These are phyloP conservation scores for Corynorhinus townsendii DNA, from an alignment of 2,113 vertebrate species.

Conservation along the genomic window DNA sequence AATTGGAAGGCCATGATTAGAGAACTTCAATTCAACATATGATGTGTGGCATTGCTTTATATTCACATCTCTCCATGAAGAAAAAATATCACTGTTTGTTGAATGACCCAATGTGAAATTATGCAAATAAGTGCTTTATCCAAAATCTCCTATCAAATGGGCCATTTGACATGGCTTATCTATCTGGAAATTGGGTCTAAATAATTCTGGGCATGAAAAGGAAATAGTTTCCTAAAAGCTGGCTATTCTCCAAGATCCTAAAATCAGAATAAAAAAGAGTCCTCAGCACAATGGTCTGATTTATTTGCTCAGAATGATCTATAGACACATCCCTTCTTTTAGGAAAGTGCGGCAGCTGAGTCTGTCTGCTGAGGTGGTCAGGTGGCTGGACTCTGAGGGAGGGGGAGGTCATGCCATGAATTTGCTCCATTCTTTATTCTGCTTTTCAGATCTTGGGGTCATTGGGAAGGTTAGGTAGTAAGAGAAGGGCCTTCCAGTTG, in stretches of 20 bases:
- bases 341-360: background rate
- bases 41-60: background rate
- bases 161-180: background rate
- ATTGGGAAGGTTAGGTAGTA: background rate
- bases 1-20: accelerated
- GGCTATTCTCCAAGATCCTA: background rate
- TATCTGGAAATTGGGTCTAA: background rate
- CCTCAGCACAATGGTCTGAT: accelerated
- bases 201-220: background rate
- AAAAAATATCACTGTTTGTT: background rate
- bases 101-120: background rate
- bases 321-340: background rate
- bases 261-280: background rate
- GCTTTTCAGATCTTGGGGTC: background rate
- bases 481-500: background rate
- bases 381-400: background rate
- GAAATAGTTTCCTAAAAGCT: background rate
- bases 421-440: background rate
- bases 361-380: background rate
- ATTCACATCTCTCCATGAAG: background rate
- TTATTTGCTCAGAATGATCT: background rate
- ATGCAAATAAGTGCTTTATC: background rate
- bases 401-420: background rate
- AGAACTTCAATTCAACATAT: background rate
- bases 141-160: background rate